Evolutionary conservation across 2,113 vertebrate species (phyloP), one percentile per base, ranked within the genome.

Genomic region (Pseudonaja textilis): DNA sequence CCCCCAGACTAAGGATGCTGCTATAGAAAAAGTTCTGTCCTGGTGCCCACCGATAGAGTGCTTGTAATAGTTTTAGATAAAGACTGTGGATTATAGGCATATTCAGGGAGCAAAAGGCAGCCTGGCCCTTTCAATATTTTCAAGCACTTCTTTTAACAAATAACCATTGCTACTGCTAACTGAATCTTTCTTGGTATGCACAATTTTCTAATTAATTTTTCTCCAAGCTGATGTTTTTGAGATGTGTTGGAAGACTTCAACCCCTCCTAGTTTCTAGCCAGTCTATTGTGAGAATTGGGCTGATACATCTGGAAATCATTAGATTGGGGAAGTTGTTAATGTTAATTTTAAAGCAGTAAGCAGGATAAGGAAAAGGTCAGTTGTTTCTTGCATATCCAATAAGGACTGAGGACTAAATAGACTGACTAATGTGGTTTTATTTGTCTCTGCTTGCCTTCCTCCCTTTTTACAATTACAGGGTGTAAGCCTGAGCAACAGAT

Each of bases 401-500:
- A 29, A 45, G 54, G 54, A 57, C 29, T 91, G 74, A 56, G 16
- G 23, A 2, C 34, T 14, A 22, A 86, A 88, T 4, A 20, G 14
- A 25, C 87, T 85, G 34, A 11, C 39, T 45, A 34, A 85, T 34
- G 56, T 45, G 5, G 0, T 57, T 64, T n/a, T 22, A 55, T 91
- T 88, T 81, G 9, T 50, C 34, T 4, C 87, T 93, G 47, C 57
- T 89, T 20, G 92, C 8, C 29, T 16, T 8, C 34, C 59, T 18
- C 8, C 8, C 23, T 25, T 87, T 20, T 4, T 26, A 20, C 55
- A 87, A 96, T 93, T 95, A 3, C 92, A 99, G 99, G 99, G 52
- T 99, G 99, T 97, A 99, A 98, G 95, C 98, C 99, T 61, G 99
- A 99, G 94, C 98, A 98, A 96, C 99, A 99, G 97, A 99, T 99